These are phyloP conservation scores for Ephydatia muelleri DNA, from an alignment of 37 sponge, comb jelly and placozoan species.

Conservation along the genomic window DNA sequence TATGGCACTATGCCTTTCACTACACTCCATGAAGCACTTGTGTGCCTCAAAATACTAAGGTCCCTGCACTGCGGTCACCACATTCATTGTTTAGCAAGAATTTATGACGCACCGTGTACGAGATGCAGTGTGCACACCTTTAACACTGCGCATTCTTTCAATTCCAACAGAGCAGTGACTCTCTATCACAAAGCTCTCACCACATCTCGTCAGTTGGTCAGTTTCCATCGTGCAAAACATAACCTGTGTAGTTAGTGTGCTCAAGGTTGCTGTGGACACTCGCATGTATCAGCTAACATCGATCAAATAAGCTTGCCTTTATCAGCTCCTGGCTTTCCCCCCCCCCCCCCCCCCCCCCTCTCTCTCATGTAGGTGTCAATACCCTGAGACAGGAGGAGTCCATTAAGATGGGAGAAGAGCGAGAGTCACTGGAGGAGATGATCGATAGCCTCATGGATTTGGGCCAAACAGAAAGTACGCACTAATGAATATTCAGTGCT, in stretches of 20 bases:
- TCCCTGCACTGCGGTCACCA: too few relatives aligned
- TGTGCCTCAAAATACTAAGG: too few relatives aligned
- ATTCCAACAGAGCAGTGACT: neutral
- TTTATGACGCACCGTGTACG: too few relatives aligned
- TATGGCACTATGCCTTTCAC: too few relatives aligned
- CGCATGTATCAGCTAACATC: neutral
- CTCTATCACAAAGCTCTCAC: neutral
- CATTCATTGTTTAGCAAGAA: too few relatives aligned
- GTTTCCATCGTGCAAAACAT: neutral
- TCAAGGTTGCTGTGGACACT: neutral
- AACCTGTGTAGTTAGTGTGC: neutral
- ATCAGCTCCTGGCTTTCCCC: neutral
- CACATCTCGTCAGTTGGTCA: neutral
- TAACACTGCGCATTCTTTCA: too few relatives aligned
- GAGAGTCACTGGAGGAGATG: neutral
- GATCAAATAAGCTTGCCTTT: too few relatives aligned
- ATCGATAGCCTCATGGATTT: neutral
- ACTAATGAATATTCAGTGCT: neutral
- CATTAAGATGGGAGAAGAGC: neutral
- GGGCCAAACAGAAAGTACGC: neutral
- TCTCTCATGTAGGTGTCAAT: neutral
- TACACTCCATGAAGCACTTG: too few relatives aligned
- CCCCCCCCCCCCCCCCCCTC: too few relatives aligned
- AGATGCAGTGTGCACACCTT: too few relatives aligned
- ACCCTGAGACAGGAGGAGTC: neutral